Percentiles rank a stretch among this genome's conserved stretches.
phyloP scores from a whole-genome alignment of 1,140 invertebrate genomes.

The Probaryconus sp. region DNA sequence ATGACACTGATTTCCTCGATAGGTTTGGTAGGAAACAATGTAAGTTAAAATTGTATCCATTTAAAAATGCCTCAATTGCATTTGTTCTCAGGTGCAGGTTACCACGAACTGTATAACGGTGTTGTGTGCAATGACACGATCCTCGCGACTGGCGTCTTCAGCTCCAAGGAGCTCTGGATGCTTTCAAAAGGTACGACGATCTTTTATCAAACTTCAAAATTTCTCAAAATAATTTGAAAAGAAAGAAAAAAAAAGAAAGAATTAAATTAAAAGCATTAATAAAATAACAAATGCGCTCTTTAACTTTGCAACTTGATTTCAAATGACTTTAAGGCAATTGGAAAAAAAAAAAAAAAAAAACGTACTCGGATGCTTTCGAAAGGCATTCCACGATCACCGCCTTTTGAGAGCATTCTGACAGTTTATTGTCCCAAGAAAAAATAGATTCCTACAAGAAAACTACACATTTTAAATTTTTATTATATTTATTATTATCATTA shows the following conservation, averaged over 20 bases:
- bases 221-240: slow-evolving; percentile 17
- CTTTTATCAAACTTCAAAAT: slow-evolving; percentile 55
- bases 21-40: slow-evolving; percentile 6
- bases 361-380: slow-evolving; percentile 77
- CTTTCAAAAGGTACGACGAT: slow-evolving; percentile 92
- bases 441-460: too few species aligned
- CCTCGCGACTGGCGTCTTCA: slow-evolving; percentile 98
- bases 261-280: background rate
- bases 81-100: slow-evolving; percentile 86
- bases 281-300: slow-evolving; percentile 6
- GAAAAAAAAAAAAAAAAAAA: too few species aligned
- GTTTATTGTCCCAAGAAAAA: too few species aligned
- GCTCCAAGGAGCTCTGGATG: slow-evolving; percentile 97
- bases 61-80: slow-evolving; percentile 65
- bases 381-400: slow-evolving; percentile 71
- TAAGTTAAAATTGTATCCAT: background rate
- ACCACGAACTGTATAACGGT: slow-evolving; percentile 98
- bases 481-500: too few species aligned
- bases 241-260: slow-evolving; percentile 10
- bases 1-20: too few species aligned
- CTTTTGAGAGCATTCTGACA: slow-evolving; percentile 76
- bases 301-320: background rate
- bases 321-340: slow-evolving; percentile 14
- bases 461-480: too few species aligned
- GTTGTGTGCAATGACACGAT: slow-evolving; percentile 99